phyloP scores from a whole-genome alignment of 2,797 vertebrate species.

The Sebastiscus tertius region DNA sequence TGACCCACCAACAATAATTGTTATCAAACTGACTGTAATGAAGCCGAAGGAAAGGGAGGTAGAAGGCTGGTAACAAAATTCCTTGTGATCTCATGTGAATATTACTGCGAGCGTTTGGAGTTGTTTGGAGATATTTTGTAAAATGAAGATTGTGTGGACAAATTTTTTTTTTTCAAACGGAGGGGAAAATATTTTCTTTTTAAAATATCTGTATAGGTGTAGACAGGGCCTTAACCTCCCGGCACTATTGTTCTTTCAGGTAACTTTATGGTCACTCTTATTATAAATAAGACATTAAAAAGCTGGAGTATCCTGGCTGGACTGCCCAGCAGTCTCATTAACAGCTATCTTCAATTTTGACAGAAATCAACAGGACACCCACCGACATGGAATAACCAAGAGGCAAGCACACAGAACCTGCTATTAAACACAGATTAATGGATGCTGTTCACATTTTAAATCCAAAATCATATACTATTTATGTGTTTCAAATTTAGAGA shows the following conservation, averaged over 20 bases:
- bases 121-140: too few relatives aligned
- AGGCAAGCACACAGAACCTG: neutral
- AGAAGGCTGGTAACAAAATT: too few relatives aligned
- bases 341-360: neutral
- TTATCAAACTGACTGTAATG: too few relatives aligned
- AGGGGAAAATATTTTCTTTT: too few relatives aligned
- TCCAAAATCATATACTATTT: neutral
- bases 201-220: too few relatives aligned
- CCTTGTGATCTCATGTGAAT: too few relatives aligned
- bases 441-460: neutral
- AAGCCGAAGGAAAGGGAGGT: too few relatives aligned
- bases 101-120: too few relatives aligned
- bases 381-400: neutral
- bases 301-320: neutral
- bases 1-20: too few relatives aligned
- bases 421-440: neutral
- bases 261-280: neutral
- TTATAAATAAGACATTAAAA: neutral
- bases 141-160: too few relatives aligned
- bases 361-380: neutral
- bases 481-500: neutral
- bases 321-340: neutral
- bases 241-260: neutral
- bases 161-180: too few relatives aligned
- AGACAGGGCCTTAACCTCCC: neutral